These are phyloP conservation scores for Gortyna flavago DNA, from an alignment of 2,888 invertebrate genomes.

Conservation along the genomic window DNA sequence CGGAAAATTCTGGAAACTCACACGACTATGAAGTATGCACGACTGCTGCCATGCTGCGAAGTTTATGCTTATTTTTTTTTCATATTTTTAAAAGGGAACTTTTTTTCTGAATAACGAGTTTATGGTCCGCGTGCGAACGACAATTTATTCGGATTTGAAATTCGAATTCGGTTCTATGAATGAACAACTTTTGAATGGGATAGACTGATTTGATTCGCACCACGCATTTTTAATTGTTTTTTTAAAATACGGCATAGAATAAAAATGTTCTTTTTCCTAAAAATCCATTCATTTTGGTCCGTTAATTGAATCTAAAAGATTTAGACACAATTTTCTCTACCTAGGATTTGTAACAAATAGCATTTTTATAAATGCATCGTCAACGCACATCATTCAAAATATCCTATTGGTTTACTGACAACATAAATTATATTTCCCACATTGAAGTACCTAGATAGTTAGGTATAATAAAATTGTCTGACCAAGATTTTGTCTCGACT, in stretches of 20 bases:
- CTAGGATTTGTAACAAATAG: not conserved
- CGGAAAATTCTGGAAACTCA: constrained; percentile 84
- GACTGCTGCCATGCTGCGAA: constrained; percentile 72
- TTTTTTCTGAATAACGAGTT: constrained; percentile 58
- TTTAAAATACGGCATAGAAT: not conserved
- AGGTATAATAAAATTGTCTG: too few species aligned
- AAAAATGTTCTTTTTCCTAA: not conserved
- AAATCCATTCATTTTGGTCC: not conserved
- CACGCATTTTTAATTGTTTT: constrained; percentile 26
- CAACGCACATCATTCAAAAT: not conserved
- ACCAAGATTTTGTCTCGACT: not conserved
- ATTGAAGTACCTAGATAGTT: not conserved
- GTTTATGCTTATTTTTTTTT: constrained; percentile 73
- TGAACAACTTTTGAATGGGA: constrained; percentile 50
- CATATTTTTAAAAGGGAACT: constrained; percentile 57
- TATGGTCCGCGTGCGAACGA: constrained; percentile 53
- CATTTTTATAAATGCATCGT: not conserved
- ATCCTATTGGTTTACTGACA: not conserved
- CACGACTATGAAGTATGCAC: constrained; percentile 76
- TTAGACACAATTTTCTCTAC: not conserved
- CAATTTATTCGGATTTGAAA: constrained; percentile 64
- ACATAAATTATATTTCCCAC: not conserved
- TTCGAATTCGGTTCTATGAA: constrained; percentile 50
- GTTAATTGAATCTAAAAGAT: not conserved
- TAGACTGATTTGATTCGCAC: constrained; percentile 33